Evolutionary conservation across 2,113 vertebrate genomes (phyloP), one percentile per base, ranked within the genome.

Genomic region (Pteruthius melanotis): DNA sequence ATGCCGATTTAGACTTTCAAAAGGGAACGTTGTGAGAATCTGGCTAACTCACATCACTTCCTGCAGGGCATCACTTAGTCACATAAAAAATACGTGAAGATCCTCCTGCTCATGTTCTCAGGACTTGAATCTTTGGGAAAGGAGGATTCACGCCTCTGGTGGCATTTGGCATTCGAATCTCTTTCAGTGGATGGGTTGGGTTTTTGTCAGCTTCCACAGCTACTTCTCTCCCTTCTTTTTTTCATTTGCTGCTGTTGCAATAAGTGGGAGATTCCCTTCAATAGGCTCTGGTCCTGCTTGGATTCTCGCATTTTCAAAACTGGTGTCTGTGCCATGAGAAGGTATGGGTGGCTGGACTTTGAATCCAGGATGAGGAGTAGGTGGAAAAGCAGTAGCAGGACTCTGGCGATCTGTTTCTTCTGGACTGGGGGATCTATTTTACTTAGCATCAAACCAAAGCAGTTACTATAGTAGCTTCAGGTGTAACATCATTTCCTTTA

Each of bases 31-130:
- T 75, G 68, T 78, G 92, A 88, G 69, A 77, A 90, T 71, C 64
- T 88, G 68, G 47, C 35, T 33, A 50, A 47, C 42, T 91, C 1
- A 0, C 80, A 64, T 78, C 76, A 6, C 53, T 89, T 93, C 93
- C 95, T 95, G 59, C 80, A 83, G 93, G 95, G 93, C 93, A 90
- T 88, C 26, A 4, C 85, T 91, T 91, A 93, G 70, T 83, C 90
- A 95, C 69, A 85, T 94, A 69, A 90, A 30, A 69, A 83, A 78
- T 88, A 74, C 20, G 14, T 90, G 90, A 93, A 90, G 72, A 60
- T 90, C 37, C 22, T 94, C 64, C 82, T 3, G 22, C 60, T 78
- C 64, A 8, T 11, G 20, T 93, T 96, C 96, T 96, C 90, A 94
- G 89, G 96, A 53, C 23, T 71, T 18, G 57, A 69, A 87, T 93